phyloP scores from a whole-genome alignment of 2,888 invertebrate species.

The Drosophila hawaiiensis region DNA sequence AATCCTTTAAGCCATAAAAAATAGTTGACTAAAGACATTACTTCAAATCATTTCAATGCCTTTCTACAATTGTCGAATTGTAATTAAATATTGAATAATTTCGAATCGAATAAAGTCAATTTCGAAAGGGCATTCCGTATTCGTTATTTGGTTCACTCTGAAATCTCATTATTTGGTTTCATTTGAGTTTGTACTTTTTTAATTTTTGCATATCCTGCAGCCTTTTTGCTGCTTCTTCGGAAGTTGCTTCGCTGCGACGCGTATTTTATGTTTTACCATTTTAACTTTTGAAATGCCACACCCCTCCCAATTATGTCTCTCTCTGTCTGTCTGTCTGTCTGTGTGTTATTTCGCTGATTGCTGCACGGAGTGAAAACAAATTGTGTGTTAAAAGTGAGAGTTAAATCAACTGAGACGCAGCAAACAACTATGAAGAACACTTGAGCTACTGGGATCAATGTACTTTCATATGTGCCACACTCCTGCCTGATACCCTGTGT shows the following conservation, averaged over 20 bases:
- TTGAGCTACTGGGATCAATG: conserved; percentile 29
- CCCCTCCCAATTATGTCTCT: neutral
- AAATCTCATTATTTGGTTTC: conserved; percentile 46
- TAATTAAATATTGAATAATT: neutral
- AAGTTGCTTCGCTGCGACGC: conserved; percentile 22
- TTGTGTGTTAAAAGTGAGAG: conserved; percentile 57
- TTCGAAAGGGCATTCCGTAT: conserved; percentile 5
- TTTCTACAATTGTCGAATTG: neutral
- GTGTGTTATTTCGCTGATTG: conserved; percentile 36
- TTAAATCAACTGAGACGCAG: conserved; percentile 22
- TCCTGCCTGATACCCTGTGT: conserved; percentile 14
- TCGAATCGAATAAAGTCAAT: too few species aligned
- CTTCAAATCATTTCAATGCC: neutral
- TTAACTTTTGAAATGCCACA: conserved; percentile 48
- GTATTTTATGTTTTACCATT: conserved; percentile 46
- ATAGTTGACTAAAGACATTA: neutral
- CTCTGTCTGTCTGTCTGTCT: conserved; percentile 7
- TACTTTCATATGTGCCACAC: conserved; percentile 7
- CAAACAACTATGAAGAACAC: conserved; percentile 19
- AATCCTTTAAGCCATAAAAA: neutral
- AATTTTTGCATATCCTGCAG: conserved; percentile 69
- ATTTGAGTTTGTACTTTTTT: conserved; percentile 55
- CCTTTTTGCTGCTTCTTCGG: conserved; percentile 39
- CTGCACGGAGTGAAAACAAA: conserved; percentile 50
- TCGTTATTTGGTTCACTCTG: neutral